phyloP scores from a whole-genome alignment of 2,113 vertebrate genomes.

The Nesoenas mayeri region DNA sequence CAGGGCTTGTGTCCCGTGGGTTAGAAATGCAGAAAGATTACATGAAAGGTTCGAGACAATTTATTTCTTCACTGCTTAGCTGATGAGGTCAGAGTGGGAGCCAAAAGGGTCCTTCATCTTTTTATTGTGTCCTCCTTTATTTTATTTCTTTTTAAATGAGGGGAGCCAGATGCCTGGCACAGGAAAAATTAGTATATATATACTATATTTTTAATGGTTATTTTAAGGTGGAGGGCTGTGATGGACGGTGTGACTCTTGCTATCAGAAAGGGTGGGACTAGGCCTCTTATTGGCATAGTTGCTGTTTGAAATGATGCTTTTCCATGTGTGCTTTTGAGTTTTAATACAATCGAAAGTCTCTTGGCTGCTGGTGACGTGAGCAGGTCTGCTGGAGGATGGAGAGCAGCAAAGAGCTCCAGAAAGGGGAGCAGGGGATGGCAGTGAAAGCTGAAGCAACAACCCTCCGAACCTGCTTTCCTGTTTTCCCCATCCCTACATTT shows the following conservation, averaged over 20 bases:
- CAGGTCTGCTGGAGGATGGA: background rate
- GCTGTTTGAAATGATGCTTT: background rate
- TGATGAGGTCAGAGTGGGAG: background rate
- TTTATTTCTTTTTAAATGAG: background rate
- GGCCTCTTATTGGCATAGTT: background rate
- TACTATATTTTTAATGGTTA: background rate
- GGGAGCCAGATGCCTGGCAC: background rate
- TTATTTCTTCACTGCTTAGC: background rate
- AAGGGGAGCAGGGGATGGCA: background rate
- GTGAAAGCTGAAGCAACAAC: background rate
- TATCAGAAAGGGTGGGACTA: background rate
- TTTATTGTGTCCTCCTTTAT: background rate
- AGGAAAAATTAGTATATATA: background rate
- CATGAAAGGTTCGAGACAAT: background rate
- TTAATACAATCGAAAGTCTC: background rate
- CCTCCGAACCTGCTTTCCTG: rapidly evolving
- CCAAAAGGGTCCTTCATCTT: background rate
- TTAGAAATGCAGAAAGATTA: background rate
- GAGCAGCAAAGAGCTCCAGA: background rate
- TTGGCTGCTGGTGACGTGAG: background rate
- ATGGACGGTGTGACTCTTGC: background rate
- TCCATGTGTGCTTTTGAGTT: background rate
- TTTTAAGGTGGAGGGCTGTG: background rate
- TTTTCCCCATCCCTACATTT: background rate
- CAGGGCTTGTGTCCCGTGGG: background rate